Percentiles rank a stretch among this genome's conserved stretches.
These are phyloP conservation scores for Abrostola tripartita DNA, from an alignment of 2,888 invertebrate genomes.

Conservation along the genomic window DNA sequence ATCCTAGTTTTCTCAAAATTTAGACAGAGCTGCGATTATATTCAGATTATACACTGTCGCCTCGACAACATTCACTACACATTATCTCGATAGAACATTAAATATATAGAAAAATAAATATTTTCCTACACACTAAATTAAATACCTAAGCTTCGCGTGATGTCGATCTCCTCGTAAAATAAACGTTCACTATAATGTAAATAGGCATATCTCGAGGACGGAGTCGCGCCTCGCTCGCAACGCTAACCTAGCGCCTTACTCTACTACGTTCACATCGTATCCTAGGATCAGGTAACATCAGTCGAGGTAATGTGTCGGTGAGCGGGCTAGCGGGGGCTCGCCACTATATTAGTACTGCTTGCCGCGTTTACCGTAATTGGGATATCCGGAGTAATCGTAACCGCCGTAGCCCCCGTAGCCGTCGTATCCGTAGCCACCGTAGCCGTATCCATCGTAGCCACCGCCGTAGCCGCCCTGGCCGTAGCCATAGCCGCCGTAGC, in stretches of 20 bases:
- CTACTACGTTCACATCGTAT: slow-evolving; percentile 81
- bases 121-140: slow-evolving; percentile 87
- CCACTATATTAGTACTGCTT: slow-evolving; percentile 84
- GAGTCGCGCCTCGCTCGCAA: slow-evolving; percentile 81
- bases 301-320: slow-evolving; percentile 88
- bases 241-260: slow-evolving; percentile 81
- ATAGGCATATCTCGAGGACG: slow-evolving; percentile 85
- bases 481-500: slow-evolving; percentile 91
- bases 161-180: slow-evolving; percentile 82
- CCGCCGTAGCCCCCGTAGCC: slow-evolving; percentile 94
- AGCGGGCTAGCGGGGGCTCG: slow-evolving; percentile 79
- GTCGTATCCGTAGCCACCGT: slow-evolving; percentile 92
- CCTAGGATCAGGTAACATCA: slow-evolving; percentile 87
- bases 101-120: slow-evolving; percentile 88
- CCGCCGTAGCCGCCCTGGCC: slow-evolving; percentile 92
- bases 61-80: slow-evolving; percentile 87
- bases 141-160: slow-evolving; percentile 87
- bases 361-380: slow-evolving; percentile 93
- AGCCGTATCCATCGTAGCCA: slow-evolving; percentile 92
- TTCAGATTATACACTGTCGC: slow-evolving; percentile 79
- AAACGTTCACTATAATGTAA: slow-evolving; percentile 80
- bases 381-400: slow-evolving; percentile 94
- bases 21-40: slow-evolving; percentile 61
- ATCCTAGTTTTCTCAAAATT: slow-evolving; percentile 71
- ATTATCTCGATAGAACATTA: slow-evolving; percentile 88